Evolutionary conservation across 2,797 vertebrate genomes (phyloP).

Genomic region (Sebastes miniatus): DNA sequence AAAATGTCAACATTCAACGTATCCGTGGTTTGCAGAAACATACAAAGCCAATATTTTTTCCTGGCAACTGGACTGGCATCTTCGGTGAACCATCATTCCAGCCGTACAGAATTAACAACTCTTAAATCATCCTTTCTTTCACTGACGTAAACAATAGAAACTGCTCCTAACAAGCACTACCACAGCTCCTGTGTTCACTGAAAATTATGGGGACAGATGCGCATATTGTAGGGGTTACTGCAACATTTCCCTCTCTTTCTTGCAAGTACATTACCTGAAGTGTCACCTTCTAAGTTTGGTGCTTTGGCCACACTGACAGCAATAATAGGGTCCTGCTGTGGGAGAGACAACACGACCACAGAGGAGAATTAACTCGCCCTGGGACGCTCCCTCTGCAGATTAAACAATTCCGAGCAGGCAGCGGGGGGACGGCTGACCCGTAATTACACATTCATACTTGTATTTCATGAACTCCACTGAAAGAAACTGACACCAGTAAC

Average conservation of each 20-base stretch:
- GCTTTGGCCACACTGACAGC: conserved; percentile 6
- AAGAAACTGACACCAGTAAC: conserved; percentile 7
- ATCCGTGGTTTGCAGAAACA: neutral
- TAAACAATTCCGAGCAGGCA: conserved; percentile 37
- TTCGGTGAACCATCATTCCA: too few relatives aligned
- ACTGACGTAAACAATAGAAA: neutral
- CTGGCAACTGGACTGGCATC: accelerated
- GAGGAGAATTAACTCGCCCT: conserved; percentile 46
- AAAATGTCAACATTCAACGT: neutral
- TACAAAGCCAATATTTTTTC: neutral
- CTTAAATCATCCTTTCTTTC: neutral
- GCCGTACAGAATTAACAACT: neutral
- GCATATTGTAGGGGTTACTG: neutral
- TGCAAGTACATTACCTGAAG: neutral
- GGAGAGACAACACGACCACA: conserved; percentile 17
- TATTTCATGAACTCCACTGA: conserved; percentile 12
- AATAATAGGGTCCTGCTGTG: conserved; percentile 41
- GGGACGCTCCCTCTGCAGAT: conserved; percentile 51
- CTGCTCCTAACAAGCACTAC: neutral
- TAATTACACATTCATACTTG: conserved; percentile 39
- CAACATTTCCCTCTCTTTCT: neutral
- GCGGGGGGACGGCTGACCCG: conserved; percentile 30
- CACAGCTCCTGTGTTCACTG: neutral
- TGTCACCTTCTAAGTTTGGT: neutral
- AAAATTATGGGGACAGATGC: neutral